Evolutionary conservation across 2,888 invertebrate genomes (phyloP).

Genomic region (Acholoe squamosa): DNA sequence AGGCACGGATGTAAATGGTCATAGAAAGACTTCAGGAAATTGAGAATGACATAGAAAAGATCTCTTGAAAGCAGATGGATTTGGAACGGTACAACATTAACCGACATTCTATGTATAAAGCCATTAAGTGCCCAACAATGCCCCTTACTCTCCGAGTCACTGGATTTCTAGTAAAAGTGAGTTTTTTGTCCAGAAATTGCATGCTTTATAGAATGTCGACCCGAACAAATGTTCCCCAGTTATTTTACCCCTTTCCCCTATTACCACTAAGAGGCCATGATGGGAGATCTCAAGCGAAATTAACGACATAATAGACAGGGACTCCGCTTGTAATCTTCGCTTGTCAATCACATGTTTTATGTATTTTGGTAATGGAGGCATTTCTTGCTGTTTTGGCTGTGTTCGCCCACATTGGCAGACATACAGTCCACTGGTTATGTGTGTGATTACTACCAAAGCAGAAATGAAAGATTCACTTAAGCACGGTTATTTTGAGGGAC

Average conservation of each 20-base stretch:
- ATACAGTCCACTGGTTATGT: not conserved
- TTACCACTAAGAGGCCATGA: not conserved
- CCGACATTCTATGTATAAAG: too few relatives aligned
- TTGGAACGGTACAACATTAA: too few relatives aligned
- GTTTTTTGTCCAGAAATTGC: not conserved
- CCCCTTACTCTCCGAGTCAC: too few relatives aligned
- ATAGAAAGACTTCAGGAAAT: too few relatives aligned
- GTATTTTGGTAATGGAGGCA: slow-evolving; percentile 19
- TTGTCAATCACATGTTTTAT: slow-evolving; percentile 35
- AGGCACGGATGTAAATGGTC: too few relatives aligned
- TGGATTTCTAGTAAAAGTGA: not conserved
- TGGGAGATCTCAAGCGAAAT: not conserved
- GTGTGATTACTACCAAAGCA: not conserved
- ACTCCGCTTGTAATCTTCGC: slow-evolving; percentile 12
- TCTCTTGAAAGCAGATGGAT: too few relatives aligned
- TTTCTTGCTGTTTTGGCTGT: not conserved
- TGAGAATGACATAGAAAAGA: too few relatives aligned
- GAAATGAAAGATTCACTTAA: not conserved
- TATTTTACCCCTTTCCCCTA: not conserved
- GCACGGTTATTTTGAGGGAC: not conserved
- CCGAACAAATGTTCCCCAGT: slow-evolving; percentile 4
- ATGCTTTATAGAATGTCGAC: not conserved
- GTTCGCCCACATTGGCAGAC: not conserved
- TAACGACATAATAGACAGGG: slow-evolving; percentile 26
- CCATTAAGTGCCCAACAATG: too few relatives aligned